These are phyloP conservation scores for Odocoileus hemionus DNA, from an alignment of 2,113 vertebrate species.

Conservation along the genomic window DNA sequence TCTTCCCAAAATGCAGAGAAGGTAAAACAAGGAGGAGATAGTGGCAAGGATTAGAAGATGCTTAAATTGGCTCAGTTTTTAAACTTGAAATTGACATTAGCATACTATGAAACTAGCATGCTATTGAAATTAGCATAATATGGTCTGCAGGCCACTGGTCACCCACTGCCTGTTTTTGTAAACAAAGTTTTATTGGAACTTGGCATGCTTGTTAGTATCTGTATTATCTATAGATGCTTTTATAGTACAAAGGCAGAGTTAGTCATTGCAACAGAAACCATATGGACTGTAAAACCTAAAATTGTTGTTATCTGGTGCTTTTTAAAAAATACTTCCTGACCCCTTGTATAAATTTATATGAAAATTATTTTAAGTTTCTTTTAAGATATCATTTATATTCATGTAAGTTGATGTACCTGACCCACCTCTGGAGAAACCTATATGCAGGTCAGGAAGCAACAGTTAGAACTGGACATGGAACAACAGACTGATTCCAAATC, in stretches of 20 bases:
- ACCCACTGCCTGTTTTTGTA: neutral
- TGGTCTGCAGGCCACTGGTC: neutral
- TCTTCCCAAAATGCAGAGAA: neutral
- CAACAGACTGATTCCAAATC: no score
- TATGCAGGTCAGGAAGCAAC: no score
- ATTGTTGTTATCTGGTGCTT: neutral
- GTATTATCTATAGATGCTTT: neutral
- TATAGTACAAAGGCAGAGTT: neutral
- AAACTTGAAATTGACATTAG: neutral
- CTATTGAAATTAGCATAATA: neutral
- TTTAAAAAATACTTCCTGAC: neutral
- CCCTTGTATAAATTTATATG: neutral
- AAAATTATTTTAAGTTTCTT: neutral
- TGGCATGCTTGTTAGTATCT: neutral
- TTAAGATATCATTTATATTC: neutral
- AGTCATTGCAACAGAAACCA: neutral
- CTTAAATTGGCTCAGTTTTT: neutral
- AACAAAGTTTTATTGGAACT: neutral
- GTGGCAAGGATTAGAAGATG: neutral
- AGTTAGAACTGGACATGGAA: no score
- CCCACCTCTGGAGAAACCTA: no score
- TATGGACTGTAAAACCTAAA: neutral
- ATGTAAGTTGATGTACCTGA: neutral
- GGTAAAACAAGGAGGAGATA: neutral
- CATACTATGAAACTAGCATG: neutral